Evolutionary conservation across 2,113 vertebrate species (phyloP), one percentile per base, ranked within the genome.

Genomic region (Sorex araneus): DNA sequence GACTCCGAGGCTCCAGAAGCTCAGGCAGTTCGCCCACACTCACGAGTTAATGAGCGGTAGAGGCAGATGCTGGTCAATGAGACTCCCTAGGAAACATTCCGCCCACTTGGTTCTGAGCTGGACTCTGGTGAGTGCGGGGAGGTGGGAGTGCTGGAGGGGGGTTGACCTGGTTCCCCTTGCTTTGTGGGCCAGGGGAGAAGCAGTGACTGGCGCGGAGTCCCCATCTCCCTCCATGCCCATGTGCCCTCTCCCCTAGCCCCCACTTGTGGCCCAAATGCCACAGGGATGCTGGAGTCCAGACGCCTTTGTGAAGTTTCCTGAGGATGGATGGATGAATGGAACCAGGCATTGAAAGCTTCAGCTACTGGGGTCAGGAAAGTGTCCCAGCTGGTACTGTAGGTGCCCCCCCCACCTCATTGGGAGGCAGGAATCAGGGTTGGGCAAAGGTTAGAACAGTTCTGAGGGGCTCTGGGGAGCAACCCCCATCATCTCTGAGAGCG

Each of bases 251-350:
- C 47, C 47, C 47, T 9, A 50, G 11, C 47, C 47, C 47, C 40
- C 34, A 28, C 43, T 6, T 60, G 47, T 11, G 19, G 25, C 0
- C 23, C 63, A 19, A 25, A 8, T 70, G 81, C 40, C 27, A 7
- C 27, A 3, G 64, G 63, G 64, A 30, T 30, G 64, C 28, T 66
- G 0, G 1, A 30, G 28, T 18, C 3, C 28, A 25, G 54, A 27
- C 9, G 32, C 30, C 54, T 4, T 32, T 1, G 6, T 0, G 1
- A 30, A 30, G 7, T 10, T 9, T 2, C 64, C 64, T 23, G 0
- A 30, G 50, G 1, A 3, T 27, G 11, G 19, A 32, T 36, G 54
- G 34, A 18, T 8, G 54, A 36, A 18, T 8, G 27, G 2, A 0
- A 3, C 32, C 43, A 60, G 0, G n/a, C 36, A 23, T 6, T 4